A percentile compares a stretch with the other conserved stretches of the same genome.
Conservation (phyloP, 2,888 invertebrate species). For the Drosophila hamatofila region DNA sequence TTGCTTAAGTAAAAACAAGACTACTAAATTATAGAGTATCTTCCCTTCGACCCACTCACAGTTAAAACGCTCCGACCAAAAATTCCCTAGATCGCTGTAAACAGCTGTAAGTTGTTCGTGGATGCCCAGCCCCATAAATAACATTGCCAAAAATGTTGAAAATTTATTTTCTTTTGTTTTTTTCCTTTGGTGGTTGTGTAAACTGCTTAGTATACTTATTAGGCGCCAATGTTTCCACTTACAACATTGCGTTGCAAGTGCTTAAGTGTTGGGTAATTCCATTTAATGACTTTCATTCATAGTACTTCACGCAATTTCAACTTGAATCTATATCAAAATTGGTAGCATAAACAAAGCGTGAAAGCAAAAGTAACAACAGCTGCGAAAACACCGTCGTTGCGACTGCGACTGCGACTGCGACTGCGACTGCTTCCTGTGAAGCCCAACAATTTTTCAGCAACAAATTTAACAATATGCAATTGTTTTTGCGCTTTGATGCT, state of each 20-base stretch:
- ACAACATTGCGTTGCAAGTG: slow-evolving; percentile 7
- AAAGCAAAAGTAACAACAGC: slow-evolving; percentile 44
- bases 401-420: too few relatives aligned
- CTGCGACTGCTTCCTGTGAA: slow-evolving; percentile 33
- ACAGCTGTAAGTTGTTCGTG: slow-evolving; percentile 54
- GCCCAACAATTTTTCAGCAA: slow-evolving; percentile 9
- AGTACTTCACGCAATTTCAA: slow-evolving; percentile 10
- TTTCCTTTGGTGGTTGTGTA: not conserved
- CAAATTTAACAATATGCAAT: slow-evolving; percentile 49
- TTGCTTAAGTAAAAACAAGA: too few relatives aligned
- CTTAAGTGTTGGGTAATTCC: slow-evolving; percentile 26
- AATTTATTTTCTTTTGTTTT: slow-evolving; percentile 4
- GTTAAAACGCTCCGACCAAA: not conserved
- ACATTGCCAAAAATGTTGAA: slow-evolving; percentile 41
- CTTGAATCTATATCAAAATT: slow-evolving; percentile 24
- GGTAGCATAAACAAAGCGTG: slow-evolving; percentile 12
- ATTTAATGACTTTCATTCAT: slow-evolving; percentile 14
- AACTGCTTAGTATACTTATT: slow-evolving; percentile 16
- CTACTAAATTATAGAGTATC: slow-evolving; percentile 30
- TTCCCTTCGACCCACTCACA: not conserved
- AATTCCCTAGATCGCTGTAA: slow-evolving; percentile 46
- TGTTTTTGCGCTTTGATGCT: slow-evolving; percentile 35
- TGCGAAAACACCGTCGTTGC: slow-evolving; percentile 41
- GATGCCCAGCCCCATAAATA: slow-evolving; percentile 19
- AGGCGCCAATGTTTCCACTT: slow-evolving; percentile 15